Conservation (phyloP, 2,113 vertebrate genomes). For the Epinephelus moara region DNA sequence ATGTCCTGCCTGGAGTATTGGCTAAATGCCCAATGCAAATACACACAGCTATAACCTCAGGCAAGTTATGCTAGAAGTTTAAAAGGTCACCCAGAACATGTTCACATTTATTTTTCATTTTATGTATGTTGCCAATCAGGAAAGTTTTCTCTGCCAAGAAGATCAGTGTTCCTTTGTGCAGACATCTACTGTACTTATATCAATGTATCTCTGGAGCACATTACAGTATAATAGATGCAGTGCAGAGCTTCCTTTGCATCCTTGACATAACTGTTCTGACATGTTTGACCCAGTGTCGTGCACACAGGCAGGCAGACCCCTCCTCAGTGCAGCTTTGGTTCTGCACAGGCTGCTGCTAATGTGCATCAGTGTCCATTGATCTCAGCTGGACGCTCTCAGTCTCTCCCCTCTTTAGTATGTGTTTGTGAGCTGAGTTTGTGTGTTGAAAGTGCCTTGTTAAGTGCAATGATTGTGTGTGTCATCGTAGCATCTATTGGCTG, state of each 20-base stretch:
- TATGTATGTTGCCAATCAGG: background rate
- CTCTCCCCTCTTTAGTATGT: background rate
- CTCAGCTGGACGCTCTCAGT: slow-evolving; percentile 7
- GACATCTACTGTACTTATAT: background rate
- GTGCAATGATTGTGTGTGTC: slow-evolving; percentile 13
- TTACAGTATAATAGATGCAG: slow-evolving; percentile 7
- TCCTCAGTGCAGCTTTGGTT: slow-evolving; percentile 44
- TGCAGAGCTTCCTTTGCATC: slow-evolving; percentile 18
- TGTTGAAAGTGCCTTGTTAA: slow-evolving; percentile 24
- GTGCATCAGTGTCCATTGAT: slow-evolving; percentile 44
- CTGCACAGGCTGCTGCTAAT: slow-evolving; percentile 32
- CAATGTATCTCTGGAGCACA: background rate
- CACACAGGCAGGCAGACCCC: slow-evolving; percentile 29
- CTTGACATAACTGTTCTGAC: slow-evolving; percentile 59
- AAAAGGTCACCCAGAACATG: slow-evolving; percentile 19
- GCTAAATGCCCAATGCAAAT: background rate
- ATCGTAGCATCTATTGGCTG: slow-evolving; percentile 18
- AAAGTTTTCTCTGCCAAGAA: slow-evolving; percentile 5
- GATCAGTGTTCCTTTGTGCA: background rate
- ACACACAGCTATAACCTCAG: background rate
- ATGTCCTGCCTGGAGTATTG: background rate
- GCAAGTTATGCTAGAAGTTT: slow-evolving; percentile 1
- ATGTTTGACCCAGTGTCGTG: slow-evolving; percentile 61
- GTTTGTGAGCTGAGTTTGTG: slow-evolving; percentile 15
- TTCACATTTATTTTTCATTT: background rate